Evolutionary conservation across 2,888 invertebrate species (phyloP).

Genomic region (Zaprionus lineosus): DNA sequence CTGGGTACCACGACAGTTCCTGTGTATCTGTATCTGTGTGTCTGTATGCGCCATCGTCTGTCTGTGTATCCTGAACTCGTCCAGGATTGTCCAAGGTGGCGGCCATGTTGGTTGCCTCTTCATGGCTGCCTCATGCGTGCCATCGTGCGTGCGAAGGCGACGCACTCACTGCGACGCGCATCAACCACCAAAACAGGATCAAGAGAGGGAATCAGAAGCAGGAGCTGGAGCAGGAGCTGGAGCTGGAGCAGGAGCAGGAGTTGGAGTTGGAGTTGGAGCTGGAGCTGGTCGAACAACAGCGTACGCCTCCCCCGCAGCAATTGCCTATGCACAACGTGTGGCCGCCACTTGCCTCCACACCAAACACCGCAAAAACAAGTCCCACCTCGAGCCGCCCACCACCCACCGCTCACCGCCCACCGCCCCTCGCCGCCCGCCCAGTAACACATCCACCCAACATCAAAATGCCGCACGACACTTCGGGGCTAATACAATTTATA

Average conservation of each 20-base stretch:
- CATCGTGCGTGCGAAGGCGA: conserved; percentile 48
- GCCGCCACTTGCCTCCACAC: too few species aligned
- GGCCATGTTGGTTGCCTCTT: conserved; percentile 58
- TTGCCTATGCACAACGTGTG: conserved; percentile 65
- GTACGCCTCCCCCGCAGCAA: conserved; percentile 33
- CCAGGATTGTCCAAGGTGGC: conserved; percentile 38
- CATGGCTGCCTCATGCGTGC: conserved; percentile 43
- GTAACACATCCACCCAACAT: conserved; percentile 20
- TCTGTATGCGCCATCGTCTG: not conserved
- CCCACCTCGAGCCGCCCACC: not conserved
- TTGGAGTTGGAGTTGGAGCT: not conserved
- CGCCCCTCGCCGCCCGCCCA: not conserved
- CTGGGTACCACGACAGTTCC: conserved; percentile 16
- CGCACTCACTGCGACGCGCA: conserved; percentile 54
- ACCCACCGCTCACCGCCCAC: not conserved
- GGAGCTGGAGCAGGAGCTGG: not conserved
- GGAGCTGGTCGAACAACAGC: not conserved
- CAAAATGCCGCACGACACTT: conserved; percentile 67
- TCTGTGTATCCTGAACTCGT: not conserved
- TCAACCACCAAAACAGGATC: conserved; percentile 57
- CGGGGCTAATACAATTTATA: conserved; percentile 78
- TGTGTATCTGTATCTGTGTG: not conserved
- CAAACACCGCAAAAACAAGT: too few species aligned
- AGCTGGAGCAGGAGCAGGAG: conserved; percentile 6
- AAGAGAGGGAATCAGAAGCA: too few species aligned